Base-by-base conservation (phyloP, 1,140 invertebrate species). In the Drosophila insularis region DNA sequence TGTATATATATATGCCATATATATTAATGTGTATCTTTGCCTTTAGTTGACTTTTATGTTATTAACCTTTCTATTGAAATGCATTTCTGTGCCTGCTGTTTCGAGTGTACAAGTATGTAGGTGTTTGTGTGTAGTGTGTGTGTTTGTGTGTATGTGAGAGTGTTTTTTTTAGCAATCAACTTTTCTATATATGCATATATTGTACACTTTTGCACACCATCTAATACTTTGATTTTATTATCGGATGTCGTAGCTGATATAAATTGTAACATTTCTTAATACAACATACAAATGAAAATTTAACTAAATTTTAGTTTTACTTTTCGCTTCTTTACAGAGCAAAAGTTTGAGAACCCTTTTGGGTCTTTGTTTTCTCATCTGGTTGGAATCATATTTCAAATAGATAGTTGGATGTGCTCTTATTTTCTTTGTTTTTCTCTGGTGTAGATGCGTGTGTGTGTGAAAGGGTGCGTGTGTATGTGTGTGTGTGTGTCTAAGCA, bases 161-260 rank as follows among this genome's bases (percentile, higher is more conserved):
- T 37, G 19, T 31, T 54, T 66, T 17, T 62, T 46, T 62, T 87
- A 76, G 81, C 78, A 86, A 74, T 81, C 71, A 81, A 86, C 75
- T 64, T 82, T 87, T 78, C 73, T 85, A 66, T 87, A 50, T 50
- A 50, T 50, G 4, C 19, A 14, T 87, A 79, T 74, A 87, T 89
- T 89, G 66, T 87, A 82, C 82, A 86, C 73, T 63, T 81, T 78
- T 80, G 68, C 69, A 80, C 84, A 89, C 69, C 76, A 68, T 66
- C 84, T 87, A 86, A 68, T 74, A 75, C 73, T 89, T 75, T 77
- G 76, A 69, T 75, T 91, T 87, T 91, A 91, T 91, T 91, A 91
- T 91, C 90, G 91, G 90, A 91, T 91, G 90, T 91, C 90, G 73
- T 91, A 91, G 90, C 90, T 91, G 90, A 91, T 91, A 91, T 76